Percentiles rank a stretch among this genome's conserved stretches.
These are phyloP conservation scores for Neogobius melanostomus DNA, from an alignment of 2,113 vertebrate genomes.

Conservation along the genomic window DNA sequence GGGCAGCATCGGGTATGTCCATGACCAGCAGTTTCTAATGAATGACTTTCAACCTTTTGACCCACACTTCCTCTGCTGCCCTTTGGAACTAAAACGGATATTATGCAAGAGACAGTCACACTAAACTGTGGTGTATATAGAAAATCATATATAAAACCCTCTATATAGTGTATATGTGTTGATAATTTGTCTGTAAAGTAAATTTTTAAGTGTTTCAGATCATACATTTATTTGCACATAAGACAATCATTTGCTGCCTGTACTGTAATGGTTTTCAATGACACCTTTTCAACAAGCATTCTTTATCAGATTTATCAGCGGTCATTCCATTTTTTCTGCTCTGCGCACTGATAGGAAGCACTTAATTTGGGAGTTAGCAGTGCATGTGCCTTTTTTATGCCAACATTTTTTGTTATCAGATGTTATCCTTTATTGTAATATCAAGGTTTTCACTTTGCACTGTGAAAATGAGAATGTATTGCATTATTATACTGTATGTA, in stretches of 20 bases:
- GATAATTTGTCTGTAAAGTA: slow-evolving; percentile 22
- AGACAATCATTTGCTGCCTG: slow-evolving; percentile 58
- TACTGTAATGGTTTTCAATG: slow-evolving; percentile 13
- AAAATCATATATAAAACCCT: slow-evolving; percentile 54
- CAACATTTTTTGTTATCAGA: neutral
- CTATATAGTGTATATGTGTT: slow-evolving; percentile 45
- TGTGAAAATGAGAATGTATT: slow-evolving; percentile 74
- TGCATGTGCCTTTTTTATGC: slow-evolving; percentile 23
- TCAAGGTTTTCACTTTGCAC: slow-evolving; percentile 52
- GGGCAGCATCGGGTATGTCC: slow-evolving; percentile 13
- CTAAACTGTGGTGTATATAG: slow-evolving; percentile 58
- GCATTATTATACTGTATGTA: slow-evolving; percentile 57
- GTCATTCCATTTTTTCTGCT: slow-evolving; percentile 16
- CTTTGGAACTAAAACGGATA: slow-evolving; percentile 32
- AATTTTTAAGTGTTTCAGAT: slow-evolving; percentile 6
- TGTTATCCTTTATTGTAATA: neutral
- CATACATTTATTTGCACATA: slow-evolving; percentile 56
- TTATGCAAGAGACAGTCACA: slow-evolving; percentile 65
- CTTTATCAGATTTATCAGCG: slow-evolving; percentile 38
- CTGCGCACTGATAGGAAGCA: slow-evolving; percentile 65
- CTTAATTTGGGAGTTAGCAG: slow-evolving; percentile 53
- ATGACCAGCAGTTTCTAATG: slow-evolving; percentile 62
- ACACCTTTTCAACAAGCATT: slow-evolving; percentile 37
- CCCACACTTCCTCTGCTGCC: slow-evolving; percentile 46
- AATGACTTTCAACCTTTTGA: slow-evolving; percentile 27